These are phyloP conservation scores for Stictonetta naevosa DNA, from an alignment of 2,113 vertebrate species.

Conservation along the genomic window DNA sequence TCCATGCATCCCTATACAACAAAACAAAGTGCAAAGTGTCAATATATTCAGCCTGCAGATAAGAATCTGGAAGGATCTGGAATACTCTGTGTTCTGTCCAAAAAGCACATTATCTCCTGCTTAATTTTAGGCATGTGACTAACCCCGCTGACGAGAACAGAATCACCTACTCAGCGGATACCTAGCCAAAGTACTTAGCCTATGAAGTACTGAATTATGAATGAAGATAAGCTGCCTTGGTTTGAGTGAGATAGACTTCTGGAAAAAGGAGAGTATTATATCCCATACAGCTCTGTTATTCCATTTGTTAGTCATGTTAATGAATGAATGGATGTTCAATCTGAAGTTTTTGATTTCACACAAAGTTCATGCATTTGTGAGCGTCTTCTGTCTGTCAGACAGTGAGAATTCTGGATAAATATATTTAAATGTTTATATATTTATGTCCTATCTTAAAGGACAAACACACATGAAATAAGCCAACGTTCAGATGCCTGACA, in stretches of 20 bases:
- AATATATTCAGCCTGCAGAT: neutral
- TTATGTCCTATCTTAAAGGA: neutral
- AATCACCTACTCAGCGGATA: neutral
- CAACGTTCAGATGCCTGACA: neutral
- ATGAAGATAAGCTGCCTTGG: slow-evolving; percentile 26
- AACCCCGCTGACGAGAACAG: neutral
- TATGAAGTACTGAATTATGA: neutral
- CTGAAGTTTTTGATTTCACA: neutral
- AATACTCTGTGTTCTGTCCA: neutral
- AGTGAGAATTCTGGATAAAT: neutral
- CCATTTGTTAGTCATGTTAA: slow-evolving; percentile 4
- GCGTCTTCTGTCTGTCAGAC: neutral
- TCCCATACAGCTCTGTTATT: slow-evolving; percentile 1
- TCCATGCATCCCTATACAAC: neutral
- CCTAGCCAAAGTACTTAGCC: neutral
- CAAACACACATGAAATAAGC: neutral
- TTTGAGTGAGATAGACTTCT: neutral
- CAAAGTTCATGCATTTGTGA: neutral
- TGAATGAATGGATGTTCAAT: slow-evolving; percentile 2
- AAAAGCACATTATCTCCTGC: neutral
- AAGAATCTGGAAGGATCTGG: neutral
- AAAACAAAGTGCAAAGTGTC: neutral
- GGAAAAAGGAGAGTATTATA: slow-evolving; percentile 7
- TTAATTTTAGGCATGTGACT: slow-evolving; percentile 6
- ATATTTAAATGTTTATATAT: neutral